Evolutionary conservation across 2,888 invertebrate species (phyloP).

Genomic region (Incurvaria masculella): DNA sequence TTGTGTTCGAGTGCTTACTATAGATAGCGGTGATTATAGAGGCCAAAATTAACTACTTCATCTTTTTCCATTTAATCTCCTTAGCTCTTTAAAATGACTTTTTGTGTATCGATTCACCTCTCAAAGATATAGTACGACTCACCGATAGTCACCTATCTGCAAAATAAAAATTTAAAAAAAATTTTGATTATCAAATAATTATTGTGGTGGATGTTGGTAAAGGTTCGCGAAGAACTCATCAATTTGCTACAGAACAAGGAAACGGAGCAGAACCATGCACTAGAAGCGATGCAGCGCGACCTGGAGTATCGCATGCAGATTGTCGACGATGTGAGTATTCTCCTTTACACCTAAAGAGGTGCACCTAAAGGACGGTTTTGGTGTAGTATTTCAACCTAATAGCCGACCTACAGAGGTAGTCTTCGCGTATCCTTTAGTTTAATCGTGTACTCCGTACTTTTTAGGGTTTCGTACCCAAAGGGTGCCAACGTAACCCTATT

Average conservation of each 20-base stretch:
- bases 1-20: no score
- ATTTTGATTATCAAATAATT: not conserved
- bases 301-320: conserved; percentile 47
- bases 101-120: not conserved
- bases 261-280: conserved; percentile 48
- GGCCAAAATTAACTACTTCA: not conserved
- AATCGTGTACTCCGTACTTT: no score
- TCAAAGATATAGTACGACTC: conserved; percentile 2
- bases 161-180: not conserved
- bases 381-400: no score
- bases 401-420: no score
- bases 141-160: not conserved
- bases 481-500: no score
- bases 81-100: not conserved
- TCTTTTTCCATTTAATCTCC: not conserved
- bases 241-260: conserved; percentile 58
- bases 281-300: conserved; percentile 38
- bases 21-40: conserved; percentile 6
- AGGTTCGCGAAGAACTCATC: conserved; percentile 59
- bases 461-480: no score
- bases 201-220: conserved; percentile 21
- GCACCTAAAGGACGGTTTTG: no score
- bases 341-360: no score
- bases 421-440: no score
- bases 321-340: conserved; percentile 49